Base-by-base conservation (phyloP, 2,797 vertebrate genomes). In the Alosa sapidissima region DNA sequence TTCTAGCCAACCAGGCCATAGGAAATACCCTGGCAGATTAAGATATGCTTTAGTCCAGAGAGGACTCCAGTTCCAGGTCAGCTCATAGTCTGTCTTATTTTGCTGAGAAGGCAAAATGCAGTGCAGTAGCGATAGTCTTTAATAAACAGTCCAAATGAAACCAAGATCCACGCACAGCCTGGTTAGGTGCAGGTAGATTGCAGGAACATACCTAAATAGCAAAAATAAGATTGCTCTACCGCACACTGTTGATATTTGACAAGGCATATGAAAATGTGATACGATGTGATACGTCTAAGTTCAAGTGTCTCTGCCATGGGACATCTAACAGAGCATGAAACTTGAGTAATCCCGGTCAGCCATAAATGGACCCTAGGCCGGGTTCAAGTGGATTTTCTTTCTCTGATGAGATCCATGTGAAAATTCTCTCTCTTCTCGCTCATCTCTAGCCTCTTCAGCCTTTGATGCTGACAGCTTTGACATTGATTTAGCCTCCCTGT, bases 11-110 rank as follows among this genome's bases (percentile, higher is more conserved):
- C 49, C 83, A 89, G 89, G 86, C 85, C 89, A 82, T 83, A 91
- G 90, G 89, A 92, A 91, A 92, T 82, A 65, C 90, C 88, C 89
- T 93, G 90, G 90, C 91, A 90, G 72, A 54, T 49, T 72, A 21
- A 62, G n/a, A 48, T 60, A 58, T 85, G 51, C 10, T 51, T 58
- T 47, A 54, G 83, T n/a, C 45, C 33, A 16, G n/a, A 81, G 41
- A 82, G n/a, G 81, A 75, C 54, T 28, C 60, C 60, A 47, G 82
- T 81, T 60, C 41, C 36, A 47, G 6, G 41, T 78, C 72, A 78
- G 72, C 65, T 16, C 33, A 72, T 72, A 14, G 65, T 24, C n/a
- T 2, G 2, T 9, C 8, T 62, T 24, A 24, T 5, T n/a, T 62
- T 62, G 54, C 54, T 62, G 58, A 24, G n/a, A 24, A 62, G n/a